Percentiles rank a stretch among this genome's conserved stretches.
Conservation (phyloP, 2,797 vertebrate genomes). For the Spea hammondii region DNA sequence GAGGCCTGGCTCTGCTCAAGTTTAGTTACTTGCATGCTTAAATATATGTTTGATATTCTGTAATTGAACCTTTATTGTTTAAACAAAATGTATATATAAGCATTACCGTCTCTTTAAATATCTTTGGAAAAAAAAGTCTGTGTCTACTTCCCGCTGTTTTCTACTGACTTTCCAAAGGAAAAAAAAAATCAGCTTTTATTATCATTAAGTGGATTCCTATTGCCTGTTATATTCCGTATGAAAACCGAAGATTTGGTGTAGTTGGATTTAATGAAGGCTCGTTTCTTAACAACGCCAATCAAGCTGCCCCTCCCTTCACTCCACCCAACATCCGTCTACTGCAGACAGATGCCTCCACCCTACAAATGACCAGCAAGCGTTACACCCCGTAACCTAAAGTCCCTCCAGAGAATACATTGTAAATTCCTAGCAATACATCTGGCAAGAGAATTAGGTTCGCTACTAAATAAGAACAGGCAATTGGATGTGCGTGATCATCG, state of each 20-base stretch:
- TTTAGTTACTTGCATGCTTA: too few relatives aligned
- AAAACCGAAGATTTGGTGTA: slow-evolving; percentile 8
- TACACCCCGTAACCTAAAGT: slow-evolving; percentile 15
- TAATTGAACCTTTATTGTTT: not conserved
- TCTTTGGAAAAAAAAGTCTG: not conserved
- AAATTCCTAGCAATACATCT: slow-evolving; percentile 22
- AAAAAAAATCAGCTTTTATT: not conserved
- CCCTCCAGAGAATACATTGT: not conserved
- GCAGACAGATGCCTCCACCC: slow-evolving; percentile 31
- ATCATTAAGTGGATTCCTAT: not conserved
- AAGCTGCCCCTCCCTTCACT: slow-evolving; percentile 15
- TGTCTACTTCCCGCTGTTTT: too few relatives aligned
- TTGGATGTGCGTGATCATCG: slow-evolving; percentile 15
- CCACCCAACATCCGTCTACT: slow-evolving; percentile 30
- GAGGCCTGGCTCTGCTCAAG: too few relatives aligned
- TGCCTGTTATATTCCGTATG: not conserved
- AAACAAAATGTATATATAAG: not conserved
- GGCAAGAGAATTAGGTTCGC: slow-evolving; percentile 11
- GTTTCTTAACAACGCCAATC: slow-evolving; percentile 4
- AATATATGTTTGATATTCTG: too few relatives aligned
- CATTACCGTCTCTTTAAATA: not conserved
- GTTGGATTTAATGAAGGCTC: slow-evolving; percentile 33
- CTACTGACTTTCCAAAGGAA: not conserved
- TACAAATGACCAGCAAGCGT: slow-evolving; percentile 19
- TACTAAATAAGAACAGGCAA: slow-evolving; percentile 33